Base-by-base conservation (phyloP, 2,797 vertebrate species). In the Pseudomugil gertrudae region DNA sequence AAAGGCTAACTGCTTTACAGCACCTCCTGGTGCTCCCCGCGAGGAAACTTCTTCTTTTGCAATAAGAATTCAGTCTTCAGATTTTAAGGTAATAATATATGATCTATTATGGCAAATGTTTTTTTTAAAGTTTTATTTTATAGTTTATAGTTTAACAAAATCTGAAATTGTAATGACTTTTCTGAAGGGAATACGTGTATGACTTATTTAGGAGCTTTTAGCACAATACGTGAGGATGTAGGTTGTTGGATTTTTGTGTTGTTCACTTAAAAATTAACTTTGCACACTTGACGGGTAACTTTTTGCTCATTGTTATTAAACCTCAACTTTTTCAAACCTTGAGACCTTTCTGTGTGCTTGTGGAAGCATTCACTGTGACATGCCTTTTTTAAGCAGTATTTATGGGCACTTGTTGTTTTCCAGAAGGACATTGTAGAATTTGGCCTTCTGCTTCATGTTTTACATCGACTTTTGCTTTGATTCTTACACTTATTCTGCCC, bases 1-100 rank as follows among this genome's bases (percentile, higher is more conserved):
- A 92, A 91, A 92, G 84, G 89, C 89, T 87, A 92, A 90, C 89
- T 91, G 91, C 81, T 91, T 91, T 87, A 92, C 91, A 93, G 91
- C 89, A 90, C 89, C 90, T 90, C 91, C 89, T 91, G 89, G 87
- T 88, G 90, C 91, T 89, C 61, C 75, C 72, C 30, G 5, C 10
- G 72, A 86, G 84, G 77, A 90, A 85, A 86, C 78, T 69, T 80
- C 77, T 70, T 69, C 45, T 78, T 77, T 81, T 76, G 57, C 27
- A 80, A 71, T 79, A 54, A 77, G 52, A 77, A 68, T 86, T 84
- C 74, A 87, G 59, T 61, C 61, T 62, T 83, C 71, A 85, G 67
- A 85, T 88, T 86, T 83, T 86, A 83, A 89, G 72, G 80, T 86
- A 90, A 89, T 76, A 85, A 85, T 50, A 76, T 70, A 64, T 63